Base-by-base conservation (phyloP, 1,140 invertebrate species). In the Cotesia typhae region DNA sequence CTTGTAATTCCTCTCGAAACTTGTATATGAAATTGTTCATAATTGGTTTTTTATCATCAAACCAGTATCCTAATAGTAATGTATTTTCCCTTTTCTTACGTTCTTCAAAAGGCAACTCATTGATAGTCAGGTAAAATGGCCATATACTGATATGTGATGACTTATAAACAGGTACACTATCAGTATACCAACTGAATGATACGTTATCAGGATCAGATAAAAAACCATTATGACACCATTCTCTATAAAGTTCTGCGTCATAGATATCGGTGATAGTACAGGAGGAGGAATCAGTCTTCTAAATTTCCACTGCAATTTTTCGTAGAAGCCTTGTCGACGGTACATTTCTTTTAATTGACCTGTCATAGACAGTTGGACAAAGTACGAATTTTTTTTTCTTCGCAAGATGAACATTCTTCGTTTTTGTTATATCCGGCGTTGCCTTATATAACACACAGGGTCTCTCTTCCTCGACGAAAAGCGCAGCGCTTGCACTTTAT, bases 131-230 rank as follows among this genome's bases (percentile, higher is more conserved):
- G 52, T 82, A 76, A n/a, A 82, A 67, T 41, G 81, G 80, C 80
- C 82, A 84, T 52, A 82, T 73, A 68, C 76, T 78, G 14, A 75
- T 74, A 72, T 77, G 71, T 36, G 81, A 81, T 1, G 81, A 84
- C 70, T 81, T 79, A 52, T 81, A 84, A 6, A 83, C 72, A 7
- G 80, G 77, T 53, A 82, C 71, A 2, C 79, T 81, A 65, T 57
- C 67, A 36, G 10, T 64, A 52, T 35, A 69, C n/a, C 6, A 65
- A 37, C 12, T 53, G 14, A 53, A 53, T 1, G 52, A 53, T 12
- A 70, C 63, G 10, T 70, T 70, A n/a, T 70, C 10, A 57, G 52
- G 71, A 51, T 68, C 52, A 1, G 52, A 20, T 2, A 73, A 37
- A 14, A 73, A 73, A 41, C 38, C 38, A 7, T 72, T 67, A 38